These are phyloP conservation scores for Odontophorus gujanensis DNA, from an alignment of 2,113 vertebrate species.

Conservation along the genomic window DNA sequence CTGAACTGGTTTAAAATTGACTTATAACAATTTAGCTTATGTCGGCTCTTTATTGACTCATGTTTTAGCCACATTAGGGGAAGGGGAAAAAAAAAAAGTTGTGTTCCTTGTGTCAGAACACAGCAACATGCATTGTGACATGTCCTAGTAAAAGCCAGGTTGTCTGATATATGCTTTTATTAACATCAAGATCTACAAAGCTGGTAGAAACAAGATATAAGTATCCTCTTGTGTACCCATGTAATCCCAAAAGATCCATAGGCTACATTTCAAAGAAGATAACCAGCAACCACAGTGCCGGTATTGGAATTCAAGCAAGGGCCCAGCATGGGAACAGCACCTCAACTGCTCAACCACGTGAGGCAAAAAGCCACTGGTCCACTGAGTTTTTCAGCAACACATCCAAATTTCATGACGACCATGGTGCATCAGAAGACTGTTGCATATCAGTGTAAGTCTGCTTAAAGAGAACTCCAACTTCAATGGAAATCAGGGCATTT, in stretches of 20 bases:
- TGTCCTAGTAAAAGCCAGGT: not conserved
- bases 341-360: not conserved
- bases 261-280: not conserved
- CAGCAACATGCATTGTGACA: not conserved
- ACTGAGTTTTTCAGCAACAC: not conserved
- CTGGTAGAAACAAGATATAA: not conserved
- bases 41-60: not conserved
- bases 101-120: not conserved
- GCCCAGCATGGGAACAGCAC: not conserved
- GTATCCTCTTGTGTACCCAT: not conserved
- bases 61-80: not conserved
- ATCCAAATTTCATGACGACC: not conserved
- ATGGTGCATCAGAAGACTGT: not conserved
- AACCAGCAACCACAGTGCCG: rapidly evolving
- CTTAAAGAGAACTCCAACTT: not conserved
- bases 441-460: not conserved
- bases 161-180: rapidly evolving
- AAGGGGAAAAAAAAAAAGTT: not conserved
- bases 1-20: constrained; percentile 38
- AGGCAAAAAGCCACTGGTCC: not conserved
- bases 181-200: not conserved
- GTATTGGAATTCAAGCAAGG: rapidly evolving
- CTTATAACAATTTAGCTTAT: constrained; percentile 32
- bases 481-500: not conserved
- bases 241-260: not conserved